Base-by-base conservation (phyloP, 2,113 vertebrate genomes). In the Carassius gibelio region DNA sequence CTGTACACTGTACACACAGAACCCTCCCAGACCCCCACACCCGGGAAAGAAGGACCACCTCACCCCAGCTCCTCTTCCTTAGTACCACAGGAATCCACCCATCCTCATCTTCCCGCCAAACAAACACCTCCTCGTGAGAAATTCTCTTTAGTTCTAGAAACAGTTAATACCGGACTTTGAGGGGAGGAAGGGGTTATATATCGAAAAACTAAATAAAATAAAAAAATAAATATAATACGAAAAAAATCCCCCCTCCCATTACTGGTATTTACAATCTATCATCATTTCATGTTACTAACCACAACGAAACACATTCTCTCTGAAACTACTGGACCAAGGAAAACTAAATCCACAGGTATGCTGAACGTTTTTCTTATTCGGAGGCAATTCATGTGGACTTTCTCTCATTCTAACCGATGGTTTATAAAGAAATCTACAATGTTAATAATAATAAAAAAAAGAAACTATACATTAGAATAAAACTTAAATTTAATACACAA, bases 401-500 rank as follows among this genome's bases (percentile, higher is more conserved):
- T 88, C 89, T 88, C 77, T 90, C 93, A 17, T 76, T n/a, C 90
- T 92, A 82, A 87, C 84, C 90, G 92, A 93, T 93, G 93, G 90
- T 75, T 91, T 86, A 89, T 94, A 93, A 92, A 93, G 92, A 91
- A 93, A 92, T 93, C 94, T 93, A 94, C 90, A 94, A 92, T 91
- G 90, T 93, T 92, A 57, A 84, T 62, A 80, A 91, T 1, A 26
- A 26, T 1, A 26, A 26, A 93, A 93, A 91, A 30, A 94, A 90
- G 87, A 93, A 94, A 92, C 93, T 95, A 95, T 94, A 95, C 94
- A 95, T 91, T 94, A 93, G 92, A 95, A 94, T 94, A 94, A 93
- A 95, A 94, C 94, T 94, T 94, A 94, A 94, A 94, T 94, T 94
- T 94, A 94, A 93, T 93, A 94, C 92, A 95, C 93, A 94, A 95